Base-by-base conservation (phyloP, 2,888 invertebrate species). In the Pilophorus perplexus region DNA sequence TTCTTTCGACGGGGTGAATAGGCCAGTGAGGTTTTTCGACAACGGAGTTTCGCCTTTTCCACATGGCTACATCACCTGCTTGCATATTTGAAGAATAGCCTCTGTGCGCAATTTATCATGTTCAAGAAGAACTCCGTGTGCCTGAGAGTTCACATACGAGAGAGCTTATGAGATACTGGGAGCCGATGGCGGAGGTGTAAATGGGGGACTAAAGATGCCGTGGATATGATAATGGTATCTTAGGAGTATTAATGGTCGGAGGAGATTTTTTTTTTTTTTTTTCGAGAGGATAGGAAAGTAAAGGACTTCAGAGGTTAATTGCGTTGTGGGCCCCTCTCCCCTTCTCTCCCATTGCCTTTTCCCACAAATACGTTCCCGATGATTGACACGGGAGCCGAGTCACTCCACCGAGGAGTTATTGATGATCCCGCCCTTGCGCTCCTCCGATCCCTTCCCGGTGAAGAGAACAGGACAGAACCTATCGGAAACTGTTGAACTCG, bases 371-470 rank as follows among this genome's bases (percentile, higher is more conserved):
- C n/a, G n/a, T n/a, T 59, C 44, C 55, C 46, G 48, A 48, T 65
- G 64, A 65, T 65, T 65, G 64, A 65, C 64, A 65, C 64, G 52
- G 64, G 64, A 65, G 64, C 54, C 64, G 52, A 65, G 64, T 65
- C 64, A 65, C 64, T 65, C 64, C 44, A 40, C 54, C 54, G 22
- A 23, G 28, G 54, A 28, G 64, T 65, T 65, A 65, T 65, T 65
- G 64, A 65, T 65, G 64, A 65, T 54, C 54, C n/a, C 42, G 64
- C 42, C 54, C 52, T 65, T 65, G 14, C 44, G 40, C n/a, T 37
- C 42, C 14, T 25, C 23, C n/a, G n/a, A n/a, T n/a, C n/a, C n/a
- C n/a, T n/a, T n/a, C n/a, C n/a, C n/a, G n/a, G n/a, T n/a, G n/a
- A n/a, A n/a, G n/a, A n/a, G n/a, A n/a, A n/a, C n/a, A n/a, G n/a